Percentiles rank a stretch among this genome's conserved stretches.
phyloP scores from a whole-genome alignment of 2,888 invertebrate species.

The Hesperia comma region DNA sequence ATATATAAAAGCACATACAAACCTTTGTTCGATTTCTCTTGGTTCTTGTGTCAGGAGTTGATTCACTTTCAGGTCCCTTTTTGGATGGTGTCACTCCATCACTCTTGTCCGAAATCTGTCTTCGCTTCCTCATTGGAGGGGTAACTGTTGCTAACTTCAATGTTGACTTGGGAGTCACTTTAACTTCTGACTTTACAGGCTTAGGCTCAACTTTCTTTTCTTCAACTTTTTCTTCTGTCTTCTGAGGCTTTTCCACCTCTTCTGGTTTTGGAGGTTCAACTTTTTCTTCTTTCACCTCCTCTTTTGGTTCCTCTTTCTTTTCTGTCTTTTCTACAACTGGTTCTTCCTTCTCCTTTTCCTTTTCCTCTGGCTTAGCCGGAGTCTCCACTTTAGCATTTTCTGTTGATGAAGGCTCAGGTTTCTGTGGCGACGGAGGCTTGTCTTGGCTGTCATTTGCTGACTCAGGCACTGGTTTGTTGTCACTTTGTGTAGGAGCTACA shows the following conservation, averaged over 20 bases:
- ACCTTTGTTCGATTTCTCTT: conserved; percentile 80
- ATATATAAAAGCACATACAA: conserved; percentile 31
- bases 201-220: conserved; percentile 56
- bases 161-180: conserved; percentile 75
- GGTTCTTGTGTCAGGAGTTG: conserved; percentile 70
- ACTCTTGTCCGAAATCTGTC: conserved; percentile 73
- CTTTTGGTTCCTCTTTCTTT: conserved; percentile 54
- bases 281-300: conserved; percentile 50
- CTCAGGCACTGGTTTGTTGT: conserved; percentile 70
- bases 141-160: conserved; percentile 83
- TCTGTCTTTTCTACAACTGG: conserved; percentile 55
- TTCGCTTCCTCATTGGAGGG: conserved; percentile 81
- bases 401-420: conserved; percentile 52
- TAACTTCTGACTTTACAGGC: conserved; percentile 59
- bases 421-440: conserved; percentile 56
- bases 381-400: conserved; percentile 60
- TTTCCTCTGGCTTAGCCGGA: conserved; percentile 61
- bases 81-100: conserved; percentile 69
- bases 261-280: conserved; percentile 57
- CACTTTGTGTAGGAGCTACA: conserved; percentile 71
- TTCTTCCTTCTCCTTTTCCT: conserved; percentile 63
- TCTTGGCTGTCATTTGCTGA: conserved; percentile 71
- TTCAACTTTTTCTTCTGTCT: conserved; percentile 49
- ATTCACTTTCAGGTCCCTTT: conserved; percentile 63
- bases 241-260: conserved; percentile 57